Evolutionary conservation across 2,113 vertebrate genomes (phyloP).

Genomic region (Pipa parva): DNA sequence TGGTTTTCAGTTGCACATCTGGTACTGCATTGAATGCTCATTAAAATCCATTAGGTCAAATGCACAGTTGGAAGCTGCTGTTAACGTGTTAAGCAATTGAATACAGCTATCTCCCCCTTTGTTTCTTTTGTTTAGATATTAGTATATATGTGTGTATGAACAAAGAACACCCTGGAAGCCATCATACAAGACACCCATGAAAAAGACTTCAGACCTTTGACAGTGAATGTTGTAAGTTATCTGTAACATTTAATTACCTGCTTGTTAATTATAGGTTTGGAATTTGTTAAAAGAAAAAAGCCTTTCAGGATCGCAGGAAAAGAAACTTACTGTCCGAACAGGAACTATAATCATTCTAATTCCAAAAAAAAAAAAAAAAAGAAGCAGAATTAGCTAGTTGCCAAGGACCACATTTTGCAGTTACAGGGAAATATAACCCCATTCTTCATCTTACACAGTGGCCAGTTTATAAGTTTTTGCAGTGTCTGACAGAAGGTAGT

Average conservation of each 20-base stretch:
- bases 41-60: constrained; percentile 42
- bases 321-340: too few relatives aligned
- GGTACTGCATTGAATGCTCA: constrained; percentile 34
- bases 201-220: constrained; percentile 44
- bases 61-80: constrained; percentile 31
- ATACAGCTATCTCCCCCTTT: constrained; percentile 38
- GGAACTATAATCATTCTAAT: too few relatives aligned
- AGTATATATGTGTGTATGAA: constrained; percentile 54
- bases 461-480: too few relatives aligned
- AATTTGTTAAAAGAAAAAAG: too few relatives aligned
- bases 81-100: constrained; percentile 36
- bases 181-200: constrained; percentile 48
- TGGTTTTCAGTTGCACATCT: background rate
- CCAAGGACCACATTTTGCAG: too few relatives aligned
- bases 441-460: too few relatives aligned
- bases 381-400: too few relatives aligned
- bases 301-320: too few relatives aligned
- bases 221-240: constrained; percentile 75
- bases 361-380: too few relatives aligned
- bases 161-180: constrained; percentile 48
- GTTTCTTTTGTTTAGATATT: constrained; percentile 43
- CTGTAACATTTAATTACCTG: background rate
- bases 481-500: too few relatives aligned
- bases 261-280: too few relatives aligned
- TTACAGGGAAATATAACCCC: too few relatives aligned